Conservation (phyloP, 2,888 invertebrate species). For the Eupithecia tripunctaria region DNA sequence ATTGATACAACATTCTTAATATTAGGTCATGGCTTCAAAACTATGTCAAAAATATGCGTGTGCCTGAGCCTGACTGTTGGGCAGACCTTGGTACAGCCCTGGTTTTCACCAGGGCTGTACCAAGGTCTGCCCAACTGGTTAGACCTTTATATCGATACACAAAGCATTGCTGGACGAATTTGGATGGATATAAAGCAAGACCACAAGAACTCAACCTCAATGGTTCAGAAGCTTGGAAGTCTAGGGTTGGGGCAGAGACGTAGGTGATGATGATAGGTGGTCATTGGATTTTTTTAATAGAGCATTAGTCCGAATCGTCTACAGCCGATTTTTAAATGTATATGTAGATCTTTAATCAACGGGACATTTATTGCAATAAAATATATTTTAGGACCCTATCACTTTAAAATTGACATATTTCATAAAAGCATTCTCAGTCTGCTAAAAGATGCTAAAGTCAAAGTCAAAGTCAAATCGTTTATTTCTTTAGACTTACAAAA, state of each 20-base stretch:
- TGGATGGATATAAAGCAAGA: not conserved
- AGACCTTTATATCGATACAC: not conserved
- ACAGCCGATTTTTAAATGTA: not conserved
- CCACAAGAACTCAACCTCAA: not conserved
- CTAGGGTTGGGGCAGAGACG: not conserved
- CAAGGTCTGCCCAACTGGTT: not conserved
- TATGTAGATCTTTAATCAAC: not conserved
- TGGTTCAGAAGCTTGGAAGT: not conserved
- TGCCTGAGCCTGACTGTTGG: too few relatives aligned
- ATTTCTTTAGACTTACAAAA: too few relatives aligned
- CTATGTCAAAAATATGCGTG: not conserved
- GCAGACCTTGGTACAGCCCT: too few relatives aligned
- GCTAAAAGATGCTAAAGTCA: too few relatives aligned
- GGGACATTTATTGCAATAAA: not conserved
- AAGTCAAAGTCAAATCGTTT: too few relatives aligned
- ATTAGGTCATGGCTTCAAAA: not conserved
- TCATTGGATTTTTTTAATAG: not conserved
- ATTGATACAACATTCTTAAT: slow-evolving; percentile 2
- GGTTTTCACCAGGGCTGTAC: not conserved
- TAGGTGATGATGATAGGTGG: not conserved
- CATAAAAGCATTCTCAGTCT: not conserved
- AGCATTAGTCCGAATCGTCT: not conserved
- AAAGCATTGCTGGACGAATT: not conserved
- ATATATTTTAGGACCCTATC: not conserved
- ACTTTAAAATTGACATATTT: not conserved